These are phyloP conservation scores for Branchinecta lynchi DNA, from an alignment of 1,140 invertebrate species.

Conservation along the genomic window DNA sequence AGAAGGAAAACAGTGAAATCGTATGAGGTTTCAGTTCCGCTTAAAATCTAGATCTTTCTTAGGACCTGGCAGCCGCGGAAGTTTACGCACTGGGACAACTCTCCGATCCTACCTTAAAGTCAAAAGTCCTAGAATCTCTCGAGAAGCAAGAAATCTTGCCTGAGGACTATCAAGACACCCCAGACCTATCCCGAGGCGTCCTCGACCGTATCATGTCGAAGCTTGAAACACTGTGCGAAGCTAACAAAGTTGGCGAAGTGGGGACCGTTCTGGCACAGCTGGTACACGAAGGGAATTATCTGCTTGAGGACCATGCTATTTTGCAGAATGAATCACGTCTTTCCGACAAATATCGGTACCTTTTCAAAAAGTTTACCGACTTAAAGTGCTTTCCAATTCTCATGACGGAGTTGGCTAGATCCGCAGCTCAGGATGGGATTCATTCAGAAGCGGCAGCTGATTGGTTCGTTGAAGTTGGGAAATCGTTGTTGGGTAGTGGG, in stretches of 20 bases:
- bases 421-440: neutral
- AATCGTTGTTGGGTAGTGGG: neutral
- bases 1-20: no score
- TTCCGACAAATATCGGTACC: neutral
- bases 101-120: neutral
- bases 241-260: neutral
- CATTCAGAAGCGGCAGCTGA: neutral
- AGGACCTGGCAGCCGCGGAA: neutral
- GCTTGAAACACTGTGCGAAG: neutral
- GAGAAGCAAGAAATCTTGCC: neutral
- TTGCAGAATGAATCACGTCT: neutral
- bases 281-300: neutral
- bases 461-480: neutral
- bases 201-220: neutral
- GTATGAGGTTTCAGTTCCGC: no score
- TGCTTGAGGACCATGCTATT: neutral
- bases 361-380: neutral
- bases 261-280: neutral
- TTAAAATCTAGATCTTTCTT: neutral
- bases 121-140: neutral
- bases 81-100: neutral
- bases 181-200: neutral
- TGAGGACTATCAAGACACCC: neutral
- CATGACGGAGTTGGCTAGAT: neutral
- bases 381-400: neutral